A percentile compares a stretch with the other conserved stretches of the same genome.
Evolutionary conservation across 2,888 invertebrate species (phyloP).

Genomic region (Caenorhabditis uteleia): DNA sequence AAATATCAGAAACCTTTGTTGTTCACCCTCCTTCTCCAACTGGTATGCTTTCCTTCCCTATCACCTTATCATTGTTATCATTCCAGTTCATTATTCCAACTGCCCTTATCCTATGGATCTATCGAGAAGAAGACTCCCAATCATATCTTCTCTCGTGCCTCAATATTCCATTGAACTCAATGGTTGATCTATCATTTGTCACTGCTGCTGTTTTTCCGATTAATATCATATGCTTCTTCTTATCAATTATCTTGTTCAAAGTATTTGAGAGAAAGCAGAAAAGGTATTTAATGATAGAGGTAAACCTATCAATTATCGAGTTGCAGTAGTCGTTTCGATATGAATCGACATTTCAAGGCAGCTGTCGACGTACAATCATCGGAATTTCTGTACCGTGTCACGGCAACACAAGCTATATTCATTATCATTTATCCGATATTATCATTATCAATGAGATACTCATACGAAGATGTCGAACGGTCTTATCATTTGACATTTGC

Average conservation of each 20-base stretch:
- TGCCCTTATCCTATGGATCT: constrained; percentile 16
- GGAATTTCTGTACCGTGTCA: constrained; percentile 27
- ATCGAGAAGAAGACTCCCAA: constrained; percentile 24
- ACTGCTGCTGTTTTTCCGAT: constrained; percentile 25
- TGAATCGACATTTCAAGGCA: constrained; percentile 31
- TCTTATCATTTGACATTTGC: constrained; percentile 19
- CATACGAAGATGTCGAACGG: constrained; percentile 16
- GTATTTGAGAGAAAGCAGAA: constrained; percentile 16
- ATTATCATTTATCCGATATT: constrained; percentile 19
- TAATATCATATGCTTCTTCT: constrained; percentile 32
- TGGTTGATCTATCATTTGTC: constrained; percentile 10
- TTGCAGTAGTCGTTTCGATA: constrained; percentile 37
- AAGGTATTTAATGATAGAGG: too few species aligned
- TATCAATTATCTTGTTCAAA: constrained; percentile 27
- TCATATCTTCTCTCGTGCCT: constrained; percentile 29
- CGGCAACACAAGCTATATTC: constrained; percentile 28
- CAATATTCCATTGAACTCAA: constrained; percentile 23
- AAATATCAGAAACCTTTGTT: constrained; percentile 15
- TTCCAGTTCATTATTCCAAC: constrained; percentile 17
- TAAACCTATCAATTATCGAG: too few species aligned
- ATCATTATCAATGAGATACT: constrained; percentile 11
- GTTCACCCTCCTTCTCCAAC: constrained; percentile 9
- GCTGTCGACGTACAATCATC: constrained; percentile 31
- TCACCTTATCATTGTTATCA: not conserved
- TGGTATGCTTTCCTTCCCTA: constrained; percentile 7